Evolutionary conservation across 2,888 invertebrate genomes (phyloP).

Genomic region (Amiota minor): DNA sequence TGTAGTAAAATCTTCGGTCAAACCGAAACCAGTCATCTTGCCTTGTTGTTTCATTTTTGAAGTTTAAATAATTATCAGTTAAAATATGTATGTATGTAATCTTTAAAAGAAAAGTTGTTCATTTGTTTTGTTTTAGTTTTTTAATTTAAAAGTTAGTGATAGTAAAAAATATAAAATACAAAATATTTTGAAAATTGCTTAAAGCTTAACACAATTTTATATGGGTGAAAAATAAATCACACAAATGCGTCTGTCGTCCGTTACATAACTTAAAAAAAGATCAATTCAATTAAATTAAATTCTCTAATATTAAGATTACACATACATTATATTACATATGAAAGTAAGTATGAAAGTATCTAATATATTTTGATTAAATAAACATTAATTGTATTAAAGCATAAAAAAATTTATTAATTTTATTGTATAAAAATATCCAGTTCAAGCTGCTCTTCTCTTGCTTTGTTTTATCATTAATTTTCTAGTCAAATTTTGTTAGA

Average conservation of each 20-base stretch:
- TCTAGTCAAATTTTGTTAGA: too few species aligned
- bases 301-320: not conserved
- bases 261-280: too few species aligned
- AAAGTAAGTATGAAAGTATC: not conserved
- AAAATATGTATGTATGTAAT: not conserved
- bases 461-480: too few species aligned
- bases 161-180: not conserved
- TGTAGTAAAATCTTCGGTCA: too few species aligned
- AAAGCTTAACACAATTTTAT: not conserved
- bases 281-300: not conserved
- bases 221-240: slow-evolving; percentile 3
- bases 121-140: not conserved
- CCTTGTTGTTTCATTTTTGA: too few species aligned
- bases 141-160: not conserved
- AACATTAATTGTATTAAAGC: too few species aligned
- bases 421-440: too few species aligned
- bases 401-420: too few species aligned
- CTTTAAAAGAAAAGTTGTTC: not conserved
- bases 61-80: not conserved
- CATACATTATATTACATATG: not conserved
- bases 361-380: too few species aligned
- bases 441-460: too few species aligned
- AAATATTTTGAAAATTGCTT: not conserved
- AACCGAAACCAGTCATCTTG: too few species aligned
- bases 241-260: not conserved